Evolutionary conservation across 2,888 invertebrate species (phyloP), one percentile per base, ranked within the genome.

Genomic region (Leucoma salicis): DNA sequence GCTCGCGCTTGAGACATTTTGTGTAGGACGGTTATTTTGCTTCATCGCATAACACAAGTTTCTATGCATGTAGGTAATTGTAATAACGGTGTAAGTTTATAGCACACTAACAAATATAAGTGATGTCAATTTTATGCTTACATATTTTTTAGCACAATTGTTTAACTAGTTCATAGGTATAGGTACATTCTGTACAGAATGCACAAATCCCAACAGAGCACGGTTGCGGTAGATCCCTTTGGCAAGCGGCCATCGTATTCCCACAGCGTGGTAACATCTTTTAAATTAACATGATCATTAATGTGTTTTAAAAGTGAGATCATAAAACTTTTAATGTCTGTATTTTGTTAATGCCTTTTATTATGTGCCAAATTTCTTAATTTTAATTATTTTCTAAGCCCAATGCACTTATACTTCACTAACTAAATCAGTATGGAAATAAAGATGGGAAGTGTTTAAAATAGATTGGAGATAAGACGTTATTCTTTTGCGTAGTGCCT

Each of bases 171-270:
- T 8, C 8, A 21, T 21, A 21, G 8, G 21, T 21, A 21, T 8
- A 1, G 21, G 21, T 21, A 21, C 7, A 8, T 21, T 21, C 8
- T 21, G 21, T 21, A 21, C 21, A 8, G 8, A 16, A 10, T 46
- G 58, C 46, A 62, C 53, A 51, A 53, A 56, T 53, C 63, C 53
- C 53, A 54, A 53, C 55, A 50, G 39, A 63, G 56, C 46, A 48
- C 39, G 60, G 58, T 60, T 55, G 60, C 63, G 57, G 63, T 59
- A 60, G 62, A 61, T 64, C 67, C 60, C 60, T 68, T 61, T 74
- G 74, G 73, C 73, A 66, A 42, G 37, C 56, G 33, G 70, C 72
- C 74, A 74, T 65, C 62, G 66, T 66, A 66, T 54, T 61, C 64
- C 52, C 53, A 63, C 65, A 65, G 59, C 64, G 63, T 50, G 44